These are phyloP conservation scores for Astur gentilis DNA, from an alignment of 2,113 vertebrate species.

Conservation along the genomic window DNA sequence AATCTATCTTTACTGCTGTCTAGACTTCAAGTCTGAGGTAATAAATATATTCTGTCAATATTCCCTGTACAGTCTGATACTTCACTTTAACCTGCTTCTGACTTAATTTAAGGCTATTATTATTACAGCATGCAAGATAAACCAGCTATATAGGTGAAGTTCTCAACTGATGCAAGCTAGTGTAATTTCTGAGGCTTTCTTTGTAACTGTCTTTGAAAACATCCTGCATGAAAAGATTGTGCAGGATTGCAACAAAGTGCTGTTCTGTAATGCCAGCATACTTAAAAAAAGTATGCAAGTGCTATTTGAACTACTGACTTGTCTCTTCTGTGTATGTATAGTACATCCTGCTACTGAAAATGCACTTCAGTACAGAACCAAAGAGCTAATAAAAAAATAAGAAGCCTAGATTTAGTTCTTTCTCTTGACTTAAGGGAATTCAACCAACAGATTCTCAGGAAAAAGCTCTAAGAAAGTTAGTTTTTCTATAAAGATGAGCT, in stretches of 20 bases:
- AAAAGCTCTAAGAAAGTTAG: neutral
- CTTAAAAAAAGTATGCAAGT: neutral
- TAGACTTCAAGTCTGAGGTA: neutral
- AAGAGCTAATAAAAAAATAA: neutral
- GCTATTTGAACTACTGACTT: neutral
- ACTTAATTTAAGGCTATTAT: neutral
- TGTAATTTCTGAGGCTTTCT: neutral
- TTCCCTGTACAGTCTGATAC: neutral
- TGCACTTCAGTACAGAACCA: neutral
- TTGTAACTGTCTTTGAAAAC: neutral
- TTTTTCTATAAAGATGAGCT: neutral
- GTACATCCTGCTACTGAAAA: neutral
- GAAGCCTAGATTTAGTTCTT: neutral
- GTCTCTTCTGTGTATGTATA: neutral
- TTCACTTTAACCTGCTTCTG: neutral
- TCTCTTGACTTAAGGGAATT: neutral
- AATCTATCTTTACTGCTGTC: neutral
- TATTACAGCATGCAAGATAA: neutral
- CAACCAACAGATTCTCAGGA: neutral
- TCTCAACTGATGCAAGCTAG: neutral
- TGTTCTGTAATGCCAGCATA: neutral
- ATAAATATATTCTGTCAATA: neutral
- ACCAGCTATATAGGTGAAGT: neutral
- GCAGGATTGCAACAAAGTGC: neutral
- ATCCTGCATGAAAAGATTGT: neutral